Evolutionary conservation across 2,113 vertebrate genomes (phyloP), one percentile per base, ranked within the genome.

Genomic region (Thunnus maccoyii): DNA sequence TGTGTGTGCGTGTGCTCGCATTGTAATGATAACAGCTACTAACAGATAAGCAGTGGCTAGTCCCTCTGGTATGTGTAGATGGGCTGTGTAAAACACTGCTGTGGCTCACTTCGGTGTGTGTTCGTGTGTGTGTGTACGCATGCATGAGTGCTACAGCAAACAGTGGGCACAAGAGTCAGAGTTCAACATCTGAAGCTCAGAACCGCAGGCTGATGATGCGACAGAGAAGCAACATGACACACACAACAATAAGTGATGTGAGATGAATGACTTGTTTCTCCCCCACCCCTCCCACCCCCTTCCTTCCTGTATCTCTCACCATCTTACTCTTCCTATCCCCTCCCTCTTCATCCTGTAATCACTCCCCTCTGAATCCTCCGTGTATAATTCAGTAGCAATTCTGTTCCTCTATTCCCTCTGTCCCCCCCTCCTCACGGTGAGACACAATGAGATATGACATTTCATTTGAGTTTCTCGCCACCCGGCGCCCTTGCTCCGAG

Each of bases 381-480:
- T 78, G 84, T 91, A 86, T 91, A 90, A 90, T 90, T 91, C 86
- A 90, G 89, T 80, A 83, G 86, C 88, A 83, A 87, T 84, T 91
- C 86, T 70, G 66, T 70, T 65, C 88, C 68, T 67, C 82, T 69
- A 9, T 83, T 88, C 80, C 86, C 80, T 65, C 75, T 36, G 69
- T 51, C 83, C 65, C 78, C 27, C 65, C 78, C 80, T 83, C 78
- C 82, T 86, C 83, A 74, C 62, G 15, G 56, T 62, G 74, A 85
- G 85, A 89, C 88, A 80, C 86, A 86, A 93, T 93, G 92, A 93
- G 91, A 91, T 92, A 91, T 90, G 91, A 92, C 91, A 92, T 93
- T 91, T 93, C 91, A 93, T 88, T 91, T 88, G 83, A 75, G 86
- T 79, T 85, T 54, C 82, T 76, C 58, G 22, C 87, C 87, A 72